Evolutionary conservation across 2,113 vertebrate genomes (phyloP).

Genomic region (Zonotrichia leucophrys): DNA sequence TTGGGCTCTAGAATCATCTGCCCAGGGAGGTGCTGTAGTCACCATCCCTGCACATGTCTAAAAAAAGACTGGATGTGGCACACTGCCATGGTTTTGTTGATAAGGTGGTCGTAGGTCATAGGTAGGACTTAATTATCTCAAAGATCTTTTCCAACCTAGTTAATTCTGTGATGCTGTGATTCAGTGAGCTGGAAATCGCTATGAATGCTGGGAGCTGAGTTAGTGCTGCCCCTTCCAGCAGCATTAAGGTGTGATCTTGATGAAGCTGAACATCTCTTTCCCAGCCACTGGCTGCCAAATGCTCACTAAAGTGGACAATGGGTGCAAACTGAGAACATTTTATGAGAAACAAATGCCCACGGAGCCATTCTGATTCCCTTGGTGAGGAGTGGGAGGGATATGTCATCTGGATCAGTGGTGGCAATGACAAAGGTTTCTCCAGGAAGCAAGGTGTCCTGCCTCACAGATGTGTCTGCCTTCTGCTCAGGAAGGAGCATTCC

Average conservation of each 20-base stretch:
- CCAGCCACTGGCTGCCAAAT: constrained; percentile 94
- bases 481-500: constrained; percentile 92
- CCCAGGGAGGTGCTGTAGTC: not conserved
- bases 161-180: not conserved
- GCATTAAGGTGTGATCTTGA: accelerated
- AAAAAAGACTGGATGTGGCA: not conserved
- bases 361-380: constrained; percentile 83
- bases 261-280: constrained; percentile 91
- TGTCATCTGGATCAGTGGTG: constrained; percentile 89
- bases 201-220: not conserved
- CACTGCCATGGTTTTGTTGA: not conserved
- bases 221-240: not conserved
- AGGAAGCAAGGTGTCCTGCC: constrained; percentile 95
- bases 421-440: constrained; percentile 93
- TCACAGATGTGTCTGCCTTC: constrained; percentile 87
- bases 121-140: not conserved
- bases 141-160: not conserved
- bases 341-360: constrained; percentile 92
- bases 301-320: constrained; percentile 88
- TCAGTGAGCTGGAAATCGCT: not conserved
- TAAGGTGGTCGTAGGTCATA: too few relatives aligned
- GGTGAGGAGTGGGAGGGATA: constrained; percentile 96
- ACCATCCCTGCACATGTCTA: not conserved
- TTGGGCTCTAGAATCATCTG: not conserved
- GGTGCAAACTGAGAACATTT: constrained; percentile 89